Base-by-base conservation (phyloP, 2,888 invertebrate genomes). In the Tenthredo notha region DNA sequence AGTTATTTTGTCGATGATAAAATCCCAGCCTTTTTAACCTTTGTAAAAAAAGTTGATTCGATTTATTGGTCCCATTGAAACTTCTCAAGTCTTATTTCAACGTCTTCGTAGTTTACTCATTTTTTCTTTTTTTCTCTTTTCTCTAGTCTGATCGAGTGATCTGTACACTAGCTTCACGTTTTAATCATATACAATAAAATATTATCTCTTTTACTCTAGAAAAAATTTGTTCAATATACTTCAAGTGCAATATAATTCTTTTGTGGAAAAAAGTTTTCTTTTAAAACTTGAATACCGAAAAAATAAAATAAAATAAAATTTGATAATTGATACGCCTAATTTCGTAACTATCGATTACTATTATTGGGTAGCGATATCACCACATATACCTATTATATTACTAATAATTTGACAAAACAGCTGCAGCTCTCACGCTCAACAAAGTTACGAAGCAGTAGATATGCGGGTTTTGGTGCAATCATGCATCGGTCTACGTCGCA, bases 401-500 rank as follows among this genome's bases (percentile, higher is more conserved):
- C 72, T 43, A 74, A 74, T 74, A 21, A 43, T 40, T 74, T 43
- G 43, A 74, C 21, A 37, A 74, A 5, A 33, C 33, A 29, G 54
- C 77, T 54, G 50, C 37, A 37, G 6, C 9, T 50, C 15, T 12
- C 47, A 54, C 72, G 50, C 5, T 77, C 18, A 29, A 54, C 18
- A 25, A n/a, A 61, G 21, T 61, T 61, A 72, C 72, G 37, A n/a
- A 72, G 75, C 25, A 21, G 75, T 47, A 33, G 50, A 54, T 50
- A n/a, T 21, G 33, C 37, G 25, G 61, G 58, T 9, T 77, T 80
- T 37, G 21, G 75, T 80, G 58, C 37, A 61, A 61, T 61, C 61
- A 29, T 80, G 80, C 61, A 80, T 50, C 58, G 61, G 61, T 50
- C 80, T 61, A 61, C 80, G 80, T 80, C 58, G 61, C 61, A 54